phyloP scores from a whole-genome alignment of 92 coral and sea anemone species.

The Galaxea fascicularis region DNA sequence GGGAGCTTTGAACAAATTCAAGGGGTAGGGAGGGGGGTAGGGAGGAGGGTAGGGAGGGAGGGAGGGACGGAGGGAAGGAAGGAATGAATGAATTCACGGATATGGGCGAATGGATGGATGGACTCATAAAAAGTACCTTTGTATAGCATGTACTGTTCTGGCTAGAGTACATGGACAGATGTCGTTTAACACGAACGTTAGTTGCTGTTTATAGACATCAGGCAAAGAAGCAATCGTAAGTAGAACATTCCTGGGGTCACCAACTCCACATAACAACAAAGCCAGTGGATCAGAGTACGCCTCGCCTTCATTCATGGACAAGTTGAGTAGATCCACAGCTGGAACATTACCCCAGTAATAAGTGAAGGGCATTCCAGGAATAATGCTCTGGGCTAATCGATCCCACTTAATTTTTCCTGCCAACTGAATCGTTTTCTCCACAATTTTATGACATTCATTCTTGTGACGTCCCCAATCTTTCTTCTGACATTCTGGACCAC shows the following conservation, averaged over 20 bases:
- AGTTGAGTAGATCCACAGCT: constrained; percentile 78
- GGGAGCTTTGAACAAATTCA: no score
- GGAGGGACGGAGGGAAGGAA: background rate
- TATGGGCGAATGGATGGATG: no score
- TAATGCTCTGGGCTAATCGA: background rate
- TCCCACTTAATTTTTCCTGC: constrained; percentile 19
- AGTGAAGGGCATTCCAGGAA: background rate
- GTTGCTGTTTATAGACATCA: constrained; percentile 52
- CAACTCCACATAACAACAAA: constrained; percentile 81
- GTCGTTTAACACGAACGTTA: constrained; percentile 78
- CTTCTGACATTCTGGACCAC: constrained; percentile 63
- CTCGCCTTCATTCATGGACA: constrained; percentile 77
- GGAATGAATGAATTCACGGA: background rate
- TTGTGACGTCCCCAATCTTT: constrained; percentile 63
- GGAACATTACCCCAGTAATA: constrained; percentile 91
- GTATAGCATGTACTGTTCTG: constrained; percentile 76
- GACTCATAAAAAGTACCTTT: constrained; percentile 47
- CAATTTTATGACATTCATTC: constrained; percentile 52
- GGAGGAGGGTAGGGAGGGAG: background rate
- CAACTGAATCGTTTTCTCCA: constrained; percentile 25
- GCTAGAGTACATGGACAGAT: constrained; percentile 74
- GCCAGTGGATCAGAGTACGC: constrained; percentile 54
- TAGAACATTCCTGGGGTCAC: constrained; percentile 77
- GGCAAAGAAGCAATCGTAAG: constrained; percentile 71
- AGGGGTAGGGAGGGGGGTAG: no score